A percentile compares a stretch with the other conserved stretches of the same genome.
These are phyloP conservation scores for Myzus persicae DNA, from an alignment of 1,140 invertebrate species.

Conservation along the genomic window DNA sequence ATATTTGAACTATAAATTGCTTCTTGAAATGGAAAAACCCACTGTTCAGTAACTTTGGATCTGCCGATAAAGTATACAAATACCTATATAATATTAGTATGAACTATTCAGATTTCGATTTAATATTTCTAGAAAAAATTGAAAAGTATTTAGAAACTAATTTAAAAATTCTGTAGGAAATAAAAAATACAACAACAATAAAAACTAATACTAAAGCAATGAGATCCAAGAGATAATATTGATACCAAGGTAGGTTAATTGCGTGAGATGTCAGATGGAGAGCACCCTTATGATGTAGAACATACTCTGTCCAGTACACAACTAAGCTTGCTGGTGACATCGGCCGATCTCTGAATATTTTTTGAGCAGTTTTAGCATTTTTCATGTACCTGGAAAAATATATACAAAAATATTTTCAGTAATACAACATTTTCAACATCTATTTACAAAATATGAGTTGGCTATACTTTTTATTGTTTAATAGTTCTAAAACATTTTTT, in stretches of 20 bases:
- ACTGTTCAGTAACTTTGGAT: too few relatives aligned
- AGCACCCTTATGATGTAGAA: constrained; percentile 60
- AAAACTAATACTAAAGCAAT: not conserved
- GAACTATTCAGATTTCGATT: not conserved
- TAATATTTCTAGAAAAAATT: not conserved
- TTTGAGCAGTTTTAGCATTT: constrained; percentile 33
- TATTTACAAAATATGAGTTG: not conserved
- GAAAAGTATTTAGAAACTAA: not conserved
- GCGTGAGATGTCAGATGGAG: constrained; percentile 59
- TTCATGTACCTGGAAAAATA: not conserved
- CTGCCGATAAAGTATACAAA: too few relatives aligned
- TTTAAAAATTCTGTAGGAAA: not conserved
- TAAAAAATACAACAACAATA: not conserved
- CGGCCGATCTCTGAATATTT: constrained; percentile 61
- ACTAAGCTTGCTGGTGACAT: not conserved
- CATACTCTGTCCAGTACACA: constrained; percentile 61
- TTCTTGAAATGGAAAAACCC: too few relatives aligned
- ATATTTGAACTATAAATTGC: too few relatives aligned
- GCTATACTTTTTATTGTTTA: constrained; percentile 1
- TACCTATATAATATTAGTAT: too few relatives aligned
- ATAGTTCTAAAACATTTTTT: constrained; percentile 59
- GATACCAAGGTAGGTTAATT: constrained; percentile 60
- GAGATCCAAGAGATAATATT: constrained; percentile 60
- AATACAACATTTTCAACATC: not conserved
- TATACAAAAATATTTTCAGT: too few relatives aligned